These are phyloP conservation scores for Drosophila grimshawi DNA, from an alignment of 1,140 invertebrate species.

Conservation along the genomic window DNA sequence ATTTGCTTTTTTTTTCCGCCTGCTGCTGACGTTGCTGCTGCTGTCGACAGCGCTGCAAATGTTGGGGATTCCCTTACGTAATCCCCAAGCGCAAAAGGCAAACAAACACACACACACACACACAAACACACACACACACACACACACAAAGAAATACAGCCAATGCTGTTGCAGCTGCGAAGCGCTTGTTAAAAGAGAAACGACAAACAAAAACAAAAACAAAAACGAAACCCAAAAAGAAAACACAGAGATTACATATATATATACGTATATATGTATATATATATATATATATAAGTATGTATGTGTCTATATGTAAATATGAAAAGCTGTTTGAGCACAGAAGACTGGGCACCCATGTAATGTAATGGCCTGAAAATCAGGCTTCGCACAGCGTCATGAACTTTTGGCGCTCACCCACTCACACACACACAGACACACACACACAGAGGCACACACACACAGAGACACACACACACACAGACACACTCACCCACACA, in stretches of 20 bases:
- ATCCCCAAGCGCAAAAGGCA: conserved; percentile 80
- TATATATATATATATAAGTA: no score
- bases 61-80: conserved; percentile 82
- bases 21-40: conserved; percentile 56
- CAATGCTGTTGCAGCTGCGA: conserved; percentile 39
- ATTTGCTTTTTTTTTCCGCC: conserved; percentile 32
- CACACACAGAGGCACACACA: no score
- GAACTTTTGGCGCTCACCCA: conserved; percentile 68
- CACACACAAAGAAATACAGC: background rate
- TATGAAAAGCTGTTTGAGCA: conserved; percentile 29
- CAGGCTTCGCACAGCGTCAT: conserved; percentile 70
- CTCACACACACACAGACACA: no score
- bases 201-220: conserved; percentile 67
- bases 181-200: conserved; percentile 47
- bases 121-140: conserved; percentile 16
- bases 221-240: conserved; percentile 27
- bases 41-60: conserved; percentile 71
- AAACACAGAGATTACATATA: background rate
- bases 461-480: no score
- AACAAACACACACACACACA: conserved; percentile 58
- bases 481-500: background rate
- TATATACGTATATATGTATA: no score
- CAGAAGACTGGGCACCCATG: conserved; percentile 32
- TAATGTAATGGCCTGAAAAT: conserved; percentile 78
- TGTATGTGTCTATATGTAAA: background rate